Evolutionary conservation across 2,797 vertebrate genomes (phyloP), one percentile per base, ranked within the genome.

Genomic region (Oryzias dopingdopingensis): DNA sequence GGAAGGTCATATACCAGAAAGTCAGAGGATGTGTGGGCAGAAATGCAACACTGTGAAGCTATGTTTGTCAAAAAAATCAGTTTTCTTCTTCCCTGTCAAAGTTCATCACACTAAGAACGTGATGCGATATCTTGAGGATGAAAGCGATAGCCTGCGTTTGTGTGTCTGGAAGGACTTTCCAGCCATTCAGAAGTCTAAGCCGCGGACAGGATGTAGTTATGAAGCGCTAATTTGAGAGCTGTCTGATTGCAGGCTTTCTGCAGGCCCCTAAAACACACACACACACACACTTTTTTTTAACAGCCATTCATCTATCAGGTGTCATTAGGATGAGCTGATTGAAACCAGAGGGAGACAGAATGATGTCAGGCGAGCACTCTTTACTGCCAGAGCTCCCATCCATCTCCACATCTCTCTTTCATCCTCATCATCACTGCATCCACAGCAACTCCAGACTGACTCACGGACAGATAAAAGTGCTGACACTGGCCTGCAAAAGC

Each of bases 301-400:
- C 82, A 85, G 84, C 85, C 85, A 89, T 90, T 91, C 89, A 90
- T 91, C 82, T 76, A 89, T 91, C 89, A 90, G 86, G 80, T 90
- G 83, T 86, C 83, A 85, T 89, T 89, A 90, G 77, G 85, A 86
- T 81, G 72, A 79, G 47, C 74, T 91, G 86, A 91, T 91, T 91
- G 86, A 55, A 89, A 87, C 80, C 90, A 90, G 90, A 90, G 62
- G 84, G 79, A 80, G 77, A 83, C 75, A 77, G 76, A 66, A 86
- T 92, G 91, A 92, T 90, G 87, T 92, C 86, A 90, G 72, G 70
- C 76, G 79, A 79, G 85, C 54, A 74, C 62, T 65, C 63, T 70
- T 68, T 22, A 60, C 72, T 58, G 56, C 80, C 70, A 77, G 59
- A 65, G 61, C 56, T 62, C 76, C 84, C 77, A 65, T 72, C 66